Conservation (phyloP, 2,797 vertebrate genomes). For the Halcyon smyrnensis region DNA sequence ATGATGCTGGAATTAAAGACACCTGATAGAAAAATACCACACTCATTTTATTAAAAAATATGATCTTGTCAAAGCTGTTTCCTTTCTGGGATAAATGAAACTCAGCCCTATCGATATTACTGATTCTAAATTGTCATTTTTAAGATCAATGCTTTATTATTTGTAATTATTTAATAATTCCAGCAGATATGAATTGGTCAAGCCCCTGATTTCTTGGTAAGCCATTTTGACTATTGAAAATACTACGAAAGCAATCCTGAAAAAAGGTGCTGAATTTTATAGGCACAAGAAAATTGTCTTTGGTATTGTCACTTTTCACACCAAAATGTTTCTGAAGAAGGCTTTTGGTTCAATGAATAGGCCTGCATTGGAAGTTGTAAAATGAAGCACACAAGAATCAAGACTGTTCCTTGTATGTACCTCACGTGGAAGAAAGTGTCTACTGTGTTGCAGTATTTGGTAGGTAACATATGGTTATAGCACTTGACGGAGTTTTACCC, state of each 20-base stretch:
- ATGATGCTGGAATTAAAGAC: constrained; percentile 56
- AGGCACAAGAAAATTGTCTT: background rate
- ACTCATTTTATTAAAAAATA: constrained; percentile 59
- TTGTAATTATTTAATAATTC: constrained; percentile 69
- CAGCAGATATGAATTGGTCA: background rate
- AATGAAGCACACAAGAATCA: background rate
- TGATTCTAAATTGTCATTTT: constrained; percentile 48
- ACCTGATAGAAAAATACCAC: constrained; percentile 50
- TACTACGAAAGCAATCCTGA: background rate
- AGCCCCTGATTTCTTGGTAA: background rate
- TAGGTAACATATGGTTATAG: background rate
- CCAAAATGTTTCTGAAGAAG: background rate
- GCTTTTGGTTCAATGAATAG: background rate
- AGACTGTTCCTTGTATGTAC: background rate
- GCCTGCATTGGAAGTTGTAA: background rate
- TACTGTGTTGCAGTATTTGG: background rate
- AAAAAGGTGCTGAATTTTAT: background rate
- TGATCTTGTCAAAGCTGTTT: constrained; percentile 39
- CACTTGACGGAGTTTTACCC: background rate
- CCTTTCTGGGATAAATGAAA: constrained; percentile 54
- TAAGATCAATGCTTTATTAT: constrained; percentile 44
- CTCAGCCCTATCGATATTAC: constrained; percentile 36
- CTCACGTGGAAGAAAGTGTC: background rate
- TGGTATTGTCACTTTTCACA: background rate
- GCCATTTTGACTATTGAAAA: constrained; percentile 10